Evolutionary conservation across 1,140 invertebrate species (phyloP).

Genomic region (Asobara japonica): DNA sequence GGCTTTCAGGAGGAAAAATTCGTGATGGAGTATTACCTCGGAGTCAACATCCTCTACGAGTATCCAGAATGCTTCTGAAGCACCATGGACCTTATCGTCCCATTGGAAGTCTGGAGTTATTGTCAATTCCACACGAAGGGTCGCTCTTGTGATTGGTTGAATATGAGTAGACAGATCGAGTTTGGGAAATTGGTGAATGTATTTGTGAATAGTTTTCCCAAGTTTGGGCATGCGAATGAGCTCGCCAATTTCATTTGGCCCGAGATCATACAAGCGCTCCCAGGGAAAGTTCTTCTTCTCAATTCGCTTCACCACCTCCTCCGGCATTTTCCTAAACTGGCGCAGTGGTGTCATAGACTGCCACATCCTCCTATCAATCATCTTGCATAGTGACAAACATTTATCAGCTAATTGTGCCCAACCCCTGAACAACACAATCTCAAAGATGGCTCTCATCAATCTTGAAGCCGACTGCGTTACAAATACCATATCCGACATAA

Average conservation of each 20-base stretch:
- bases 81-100: constrained; percentile 97
- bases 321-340: constrained; percentile 98
- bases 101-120: constrained; percentile 99
- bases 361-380: constrained; percentile 99
- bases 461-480: constrained; percentile 97
- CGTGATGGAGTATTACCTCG: constrained; percentile 95
- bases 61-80: constrained; percentile 99
- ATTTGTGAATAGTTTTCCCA: constrained; percentile 97
- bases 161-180: constrained; percentile 95
- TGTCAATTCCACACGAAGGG: constrained; percentile 93
- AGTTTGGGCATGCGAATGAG: constrained; percentile 94
- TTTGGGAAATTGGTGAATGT: constrained; percentile 97
- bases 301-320: constrained; percentile 97
- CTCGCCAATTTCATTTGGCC: constrained; percentile 97
- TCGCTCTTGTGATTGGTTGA: constrained; percentile 96
- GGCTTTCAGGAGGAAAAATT: constrained; percentile 96
- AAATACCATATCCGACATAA: constrained; percentile 99
- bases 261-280: constrained; percentile 95
- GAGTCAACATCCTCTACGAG: constrained; percentile 98
- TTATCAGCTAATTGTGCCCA: constrained; percentile 99
- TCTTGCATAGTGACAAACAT: constrained; percentile 95
- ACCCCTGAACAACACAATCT: constrained; percentile 89
- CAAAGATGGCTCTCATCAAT: constrained; percentile 96
- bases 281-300: constrained; percentile 98
- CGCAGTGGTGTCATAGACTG: constrained; percentile 98